These are phyloP conservation scores for Pinna nobilis DNA, from an alignment of 1,140 invertebrate genomes.

Conservation along the genomic window DNA sequence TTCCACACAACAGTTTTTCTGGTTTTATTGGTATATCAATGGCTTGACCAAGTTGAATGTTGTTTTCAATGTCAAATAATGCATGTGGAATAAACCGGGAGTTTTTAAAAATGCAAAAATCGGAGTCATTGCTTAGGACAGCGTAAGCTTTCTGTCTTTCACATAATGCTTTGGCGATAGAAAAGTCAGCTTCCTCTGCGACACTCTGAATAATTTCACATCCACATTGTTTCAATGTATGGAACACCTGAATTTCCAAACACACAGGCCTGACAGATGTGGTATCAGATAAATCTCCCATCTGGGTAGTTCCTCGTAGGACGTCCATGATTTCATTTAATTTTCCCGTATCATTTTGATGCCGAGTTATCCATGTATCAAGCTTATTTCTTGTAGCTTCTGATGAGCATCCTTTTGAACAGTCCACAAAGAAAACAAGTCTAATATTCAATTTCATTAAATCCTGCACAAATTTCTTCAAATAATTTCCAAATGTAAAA, in stretches of 20 bases:
- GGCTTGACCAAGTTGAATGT: slow-evolving; percentile 55
- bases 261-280: slow-evolving; percentile 55
- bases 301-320: slow-evolving; percentile 42
- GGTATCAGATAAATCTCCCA: slow-evolving; percentile 46
- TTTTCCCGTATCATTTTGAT: slow-evolving; percentile 53
- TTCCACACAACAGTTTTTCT: slow-evolving; percentile 51
- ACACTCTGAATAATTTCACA: slow-evolving; percentile 61
- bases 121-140: slow-evolving; percentile 70
- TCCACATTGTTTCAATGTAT: slow-evolving; percentile 55
- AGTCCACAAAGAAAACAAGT: slow-evolving; percentile 67
- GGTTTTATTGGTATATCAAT: slow-evolving; percentile 57
- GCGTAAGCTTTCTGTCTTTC: slow-evolving; percentile 63
- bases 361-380: slow-evolving; percentile 62
- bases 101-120: slow-evolving; percentile 69
- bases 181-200: slow-evolving; percentile 65
- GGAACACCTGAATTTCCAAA: slow-evolving; percentile 61
- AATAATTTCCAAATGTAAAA: slow-evolving; percentile 51
- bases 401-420: slow-evolving; percentile 59
- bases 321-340: slow-evolving; percentile 59
- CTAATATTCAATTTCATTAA: slow-evolving; percentile 57
- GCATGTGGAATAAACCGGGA: slow-evolving; percentile 60
- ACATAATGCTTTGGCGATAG: slow-evolving; percentile 60
- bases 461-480: slow-evolving; percentile 61
- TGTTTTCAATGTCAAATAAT: slow-evolving; percentile 66
- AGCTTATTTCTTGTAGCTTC: slow-evolving; percentile 57